Percentiles rank a stretch among this genome's conserved stretches.
Evolutionary conservation across 2,113 vertebrate species (phyloP).

Genomic region (Silurus asotus): DNA sequence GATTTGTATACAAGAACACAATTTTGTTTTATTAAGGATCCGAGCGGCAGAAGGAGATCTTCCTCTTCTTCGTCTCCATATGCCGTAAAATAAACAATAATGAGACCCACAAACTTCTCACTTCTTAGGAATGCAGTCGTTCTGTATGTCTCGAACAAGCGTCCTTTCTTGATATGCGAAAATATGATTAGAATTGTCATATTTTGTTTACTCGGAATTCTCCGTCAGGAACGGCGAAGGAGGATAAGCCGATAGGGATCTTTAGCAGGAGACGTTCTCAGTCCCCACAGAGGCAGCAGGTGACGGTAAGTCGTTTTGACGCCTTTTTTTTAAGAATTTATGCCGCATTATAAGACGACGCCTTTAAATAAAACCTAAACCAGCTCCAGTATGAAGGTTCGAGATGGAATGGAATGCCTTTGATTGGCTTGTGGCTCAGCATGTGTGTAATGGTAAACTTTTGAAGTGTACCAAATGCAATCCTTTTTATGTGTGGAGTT

Average conservation of each 20-base stretch:
- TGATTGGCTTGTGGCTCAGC: too few species aligned
- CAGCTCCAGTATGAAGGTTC: too few species aligned
- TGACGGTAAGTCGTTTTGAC: slow-evolving; percentile 52
- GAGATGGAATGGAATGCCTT: too few species aligned
- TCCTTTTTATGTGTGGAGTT: too few species aligned
- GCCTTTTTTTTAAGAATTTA: too few species aligned
- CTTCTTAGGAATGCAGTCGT: not conserved
- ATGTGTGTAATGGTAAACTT: too few species aligned
- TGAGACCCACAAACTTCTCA: not conserved
- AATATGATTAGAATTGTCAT: too few species aligned
- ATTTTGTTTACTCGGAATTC: too few species aligned
- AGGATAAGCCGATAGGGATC: slow-evolving; percentile 60
- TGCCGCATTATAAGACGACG: not conserved
- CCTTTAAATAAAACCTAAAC: not conserved
- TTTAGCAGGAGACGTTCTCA: slow-evolving; percentile 66
- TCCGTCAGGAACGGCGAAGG: slow-evolving; percentile 54
- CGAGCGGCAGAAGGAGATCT: not conserved
- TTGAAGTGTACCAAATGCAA: too few species aligned
- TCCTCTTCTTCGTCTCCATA: not conserved
- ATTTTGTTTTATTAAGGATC: not conserved
- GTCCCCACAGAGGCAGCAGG: slow-evolving; percentile 44
- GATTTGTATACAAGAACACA: too few species aligned
- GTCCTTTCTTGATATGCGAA: not conserved
- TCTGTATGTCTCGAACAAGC: not conserved
- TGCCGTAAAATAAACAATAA: not conserved